Percentiles rank a stretch among this genome's conserved stretches.
Evolutionary conservation across 2,888 invertebrate species (phyloP).

Genomic region (Lathronympha strigana): DNA sequence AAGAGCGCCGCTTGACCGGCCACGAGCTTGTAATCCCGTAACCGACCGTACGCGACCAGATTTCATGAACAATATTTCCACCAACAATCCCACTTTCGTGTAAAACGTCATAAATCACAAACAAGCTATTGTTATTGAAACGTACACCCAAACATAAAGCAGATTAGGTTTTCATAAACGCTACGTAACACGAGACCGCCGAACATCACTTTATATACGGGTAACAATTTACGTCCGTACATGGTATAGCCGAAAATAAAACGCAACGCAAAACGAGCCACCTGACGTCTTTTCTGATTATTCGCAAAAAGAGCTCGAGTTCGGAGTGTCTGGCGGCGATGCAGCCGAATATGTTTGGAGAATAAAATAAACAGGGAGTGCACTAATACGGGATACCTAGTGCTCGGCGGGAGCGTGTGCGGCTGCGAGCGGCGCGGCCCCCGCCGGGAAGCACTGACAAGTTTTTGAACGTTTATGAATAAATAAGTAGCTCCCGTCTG

Average conservation of each 20-base stretch:
- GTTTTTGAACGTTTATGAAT: conserved; percentile 83
- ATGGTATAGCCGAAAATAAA: conserved; percentile 39
- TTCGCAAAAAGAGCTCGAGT: conserved; percentile 50
- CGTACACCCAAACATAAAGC: conserved; percentile 45
- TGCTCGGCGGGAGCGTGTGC: conserved; percentile 46
- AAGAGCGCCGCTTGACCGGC: conserved; percentile 45
- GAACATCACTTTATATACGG: conserved; percentile 48
- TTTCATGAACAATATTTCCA: conserved; percentile 51
- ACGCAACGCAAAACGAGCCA: conserved; percentile 48
- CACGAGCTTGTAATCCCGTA: conserved; percentile 56
- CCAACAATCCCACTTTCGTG: conserved; percentile 48
- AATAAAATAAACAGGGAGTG: conserved; percentile 63
- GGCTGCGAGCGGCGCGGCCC: conserved; percentile 45
- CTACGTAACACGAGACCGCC: conserved; percentile 48
- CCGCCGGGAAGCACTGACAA: conserved; percentile 62
- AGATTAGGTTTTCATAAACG: conserved; percentile 46
- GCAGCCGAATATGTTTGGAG: conserved; percentile 53
- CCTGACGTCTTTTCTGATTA: conserved; percentile 50
- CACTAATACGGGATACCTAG: conserved; percentile 56
- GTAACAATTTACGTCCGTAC: conserved; percentile 41
- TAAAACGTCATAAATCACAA: conserved; percentile 50
- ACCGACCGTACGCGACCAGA: conserved; percentile 65
- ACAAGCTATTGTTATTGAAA: conserved; percentile 49
- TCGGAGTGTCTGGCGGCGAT: conserved; percentile 50
- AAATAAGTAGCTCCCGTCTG: conserved; percentile 77